Evolutionary conservation across 1,140 invertebrate genomes (phyloP).

Genomic region (Drosophila micromelanica): DNA sequence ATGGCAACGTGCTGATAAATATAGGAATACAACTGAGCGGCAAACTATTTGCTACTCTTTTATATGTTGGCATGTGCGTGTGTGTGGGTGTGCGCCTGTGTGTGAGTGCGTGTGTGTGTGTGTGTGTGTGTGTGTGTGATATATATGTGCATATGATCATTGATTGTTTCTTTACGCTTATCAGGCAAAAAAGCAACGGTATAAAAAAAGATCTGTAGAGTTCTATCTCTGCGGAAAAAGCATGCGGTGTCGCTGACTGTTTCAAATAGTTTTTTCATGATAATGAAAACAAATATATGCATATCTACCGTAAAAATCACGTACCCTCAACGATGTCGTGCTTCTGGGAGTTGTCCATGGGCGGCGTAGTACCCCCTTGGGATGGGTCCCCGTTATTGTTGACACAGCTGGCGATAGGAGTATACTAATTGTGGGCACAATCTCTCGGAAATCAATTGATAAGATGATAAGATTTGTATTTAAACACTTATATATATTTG

Average conservation of each 20-base stretch:
- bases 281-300: neutral
- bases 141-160: slow-evolving; percentile 6
- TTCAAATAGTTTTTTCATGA: neutral
- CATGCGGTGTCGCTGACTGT: neutral
- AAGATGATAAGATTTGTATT: slow-evolving; percentile 31
- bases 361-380: neutral
- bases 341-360: neutral
- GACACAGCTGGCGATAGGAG: slow-evolving; percentile 38
- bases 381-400: slow-evolving; percentile 1
- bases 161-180: slow-evolving; percentile 35
- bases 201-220: slow-evolving; percentile 1
- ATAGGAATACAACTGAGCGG: slow-evolving; percentile 32
- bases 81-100: slow-evolving; percentile 2
- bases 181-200: slow-evolving; percentile 4
- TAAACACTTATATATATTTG: neutral
- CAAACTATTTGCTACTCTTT: neutral
- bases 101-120: neutral
- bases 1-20: slow-evolving; percentile 55
- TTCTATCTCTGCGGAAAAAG: slow-evolving; percentile 5
- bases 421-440: slow-evolving; percentile 20
- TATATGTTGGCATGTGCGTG: neutral
- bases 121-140: too few relatives aligned
- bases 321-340: neutral
- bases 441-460: slow-evolving; percentile 19
- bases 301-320: neutral